phyloP scores from a whole-genome alignment of 2,797 vertebrate genomes.

The Pseudochirops cupreus region DNA sequence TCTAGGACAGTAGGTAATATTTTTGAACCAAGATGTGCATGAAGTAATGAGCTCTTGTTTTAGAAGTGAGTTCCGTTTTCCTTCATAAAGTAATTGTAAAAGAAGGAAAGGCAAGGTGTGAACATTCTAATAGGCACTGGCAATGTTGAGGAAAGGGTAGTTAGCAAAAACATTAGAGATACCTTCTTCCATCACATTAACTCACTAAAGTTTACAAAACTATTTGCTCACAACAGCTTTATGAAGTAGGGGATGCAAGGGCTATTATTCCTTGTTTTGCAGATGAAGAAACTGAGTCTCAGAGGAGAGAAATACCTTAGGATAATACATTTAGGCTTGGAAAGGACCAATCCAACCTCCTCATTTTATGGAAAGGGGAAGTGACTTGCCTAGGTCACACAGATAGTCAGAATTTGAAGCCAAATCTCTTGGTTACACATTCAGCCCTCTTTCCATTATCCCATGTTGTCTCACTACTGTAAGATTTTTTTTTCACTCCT shows the following conservation, averaged over 20 bases:
- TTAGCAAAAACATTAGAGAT: neutral
- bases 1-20: neutral
- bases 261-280: neutral
- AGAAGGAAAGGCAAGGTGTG: neutral
- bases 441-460: neutral
- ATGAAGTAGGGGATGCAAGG: neutral
- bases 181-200: neutral
- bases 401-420: neutral
- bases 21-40: neutral
- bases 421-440: neutral
- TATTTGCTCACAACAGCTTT: neutral
- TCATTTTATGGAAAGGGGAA: neutral
- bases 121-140: neutral
- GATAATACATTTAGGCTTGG: neutral
- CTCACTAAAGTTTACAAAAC: neutral
- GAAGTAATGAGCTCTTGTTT: neutral
- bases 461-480: neutral
- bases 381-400: neutral
- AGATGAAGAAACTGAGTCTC: neutral
- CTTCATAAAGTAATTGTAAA: neutral
- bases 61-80: neutral
- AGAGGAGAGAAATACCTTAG: neutral
- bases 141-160: neutral
- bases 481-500: neutral
- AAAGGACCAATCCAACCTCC: neutral